Evolutionary conservation across 1,140 invertebrate genomes (phyloP).

Genomic region (Triops cancriformis): DNA sequence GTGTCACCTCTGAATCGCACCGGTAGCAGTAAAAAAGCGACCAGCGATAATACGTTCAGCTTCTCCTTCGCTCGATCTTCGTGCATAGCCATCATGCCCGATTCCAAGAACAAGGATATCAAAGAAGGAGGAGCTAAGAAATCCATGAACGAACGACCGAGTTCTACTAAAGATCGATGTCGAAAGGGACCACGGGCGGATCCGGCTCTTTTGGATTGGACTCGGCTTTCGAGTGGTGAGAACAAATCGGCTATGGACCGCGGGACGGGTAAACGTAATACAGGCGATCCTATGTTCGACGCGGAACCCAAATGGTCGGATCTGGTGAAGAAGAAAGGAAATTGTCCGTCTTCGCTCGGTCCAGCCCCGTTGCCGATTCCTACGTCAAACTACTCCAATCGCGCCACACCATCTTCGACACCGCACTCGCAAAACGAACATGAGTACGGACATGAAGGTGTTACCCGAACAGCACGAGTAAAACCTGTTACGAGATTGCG

Average conservation of each 20-base stretch:
- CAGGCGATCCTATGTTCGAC: constrained; percentile 91
- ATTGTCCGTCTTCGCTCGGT: constrained; percentile 39
- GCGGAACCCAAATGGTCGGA: constrained; percentile 96
- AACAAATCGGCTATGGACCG: constrained; percentile 90
- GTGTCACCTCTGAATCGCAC: constrained; percentile 18
- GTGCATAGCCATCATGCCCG: constrained; percentile 25
- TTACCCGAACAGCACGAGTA: too few species aligned
- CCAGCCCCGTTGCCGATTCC: constrained; percentile 33
- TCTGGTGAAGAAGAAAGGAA: constrained; percentile 76
- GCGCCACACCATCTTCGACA: background rate
- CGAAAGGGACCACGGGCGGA: constrained; percentile 58
- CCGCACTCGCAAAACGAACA: background rate
- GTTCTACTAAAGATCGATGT: constrained; percentile 37
- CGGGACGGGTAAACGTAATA: constrained; percentile 80
- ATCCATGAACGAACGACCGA: background rate
- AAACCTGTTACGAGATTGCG: too few species aligned
- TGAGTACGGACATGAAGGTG: too few species aligned
- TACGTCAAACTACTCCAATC: constrained; percentile 39
- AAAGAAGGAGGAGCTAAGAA: constrained; percentile 20
- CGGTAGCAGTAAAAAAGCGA: constrained; percentile 15
- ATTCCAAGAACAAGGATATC: constrained; percentile 21
- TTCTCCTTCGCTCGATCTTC: constrained; percentile 23
- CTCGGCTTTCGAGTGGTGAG: constrained; percentile 85
- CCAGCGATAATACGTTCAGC: background rate
- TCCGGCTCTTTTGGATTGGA: constrained; percentile 61